Evolutionary conservation across 2,797 vertebrate species (phyloP), one percentile per base, ranked within the genome.

Genomic region (Petrocephalus sullivani): DNA sequence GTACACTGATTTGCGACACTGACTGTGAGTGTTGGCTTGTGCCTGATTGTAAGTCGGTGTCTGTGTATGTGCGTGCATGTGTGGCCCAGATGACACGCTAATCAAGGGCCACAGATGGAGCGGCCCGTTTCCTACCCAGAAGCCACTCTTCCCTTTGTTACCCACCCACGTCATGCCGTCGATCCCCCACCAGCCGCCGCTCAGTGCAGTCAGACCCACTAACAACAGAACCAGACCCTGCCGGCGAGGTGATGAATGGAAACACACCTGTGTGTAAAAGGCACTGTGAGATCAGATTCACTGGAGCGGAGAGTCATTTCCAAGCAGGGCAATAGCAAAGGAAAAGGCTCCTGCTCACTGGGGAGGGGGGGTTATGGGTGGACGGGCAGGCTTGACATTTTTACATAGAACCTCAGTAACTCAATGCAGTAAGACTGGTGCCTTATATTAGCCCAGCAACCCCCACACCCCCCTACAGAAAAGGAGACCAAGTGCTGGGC

Each of bases 81-180:
- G 91, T 92, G 93, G 90, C 94, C 93, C 94, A 93, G 93, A 92
- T 92, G 92, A 91, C 91, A 93, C 92, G 93, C 93, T 94, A 92
- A 92, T 91, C 92, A 93, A 87, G 94, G 90, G 91, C 91, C 90
- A 91, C 91, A 94, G 16, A 5, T 12, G 41, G 41, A 90, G 91
- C 91, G 89, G 92, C 93, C 93, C 91, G 92, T 93, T 94, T 94
- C 58, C 58, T 58, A 87, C 85, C 58, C 85, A 87, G 37, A 10
- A 87, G 37, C 19, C 19, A 41, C 58, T 51, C 16, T 23, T 61
- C 91, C 89, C 92, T 93, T 92, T 92, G 92, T 93, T 93, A 94
- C 93, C 92, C 94, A 94, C 90, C 90, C 81, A 83, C 19, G n/a
- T 83, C 19, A 21, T 0, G 3, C n/a, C n/a, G 9, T 46, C 8